A percentile compares a stretch with the other conserved stretches of the same genome.
phyloP scores from a whole-genome alignment of 2,113 vertebrate species.

The Cariama cristata region DNA sequence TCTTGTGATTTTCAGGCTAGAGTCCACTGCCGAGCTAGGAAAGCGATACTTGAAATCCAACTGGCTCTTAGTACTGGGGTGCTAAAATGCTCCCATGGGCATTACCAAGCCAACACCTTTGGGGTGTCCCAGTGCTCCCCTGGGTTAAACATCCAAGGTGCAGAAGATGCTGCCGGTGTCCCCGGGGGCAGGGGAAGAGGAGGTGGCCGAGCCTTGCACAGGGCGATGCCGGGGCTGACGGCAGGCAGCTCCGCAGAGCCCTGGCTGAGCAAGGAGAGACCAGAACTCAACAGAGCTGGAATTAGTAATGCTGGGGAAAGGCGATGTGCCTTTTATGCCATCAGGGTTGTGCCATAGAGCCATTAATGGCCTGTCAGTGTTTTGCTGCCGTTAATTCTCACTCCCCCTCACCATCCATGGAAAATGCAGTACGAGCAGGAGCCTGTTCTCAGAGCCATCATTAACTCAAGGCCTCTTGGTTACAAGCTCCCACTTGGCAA shows the following conservation, averaged over 20 bases:
- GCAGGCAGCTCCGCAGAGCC: neutral
- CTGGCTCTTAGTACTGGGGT: too few species aligned
- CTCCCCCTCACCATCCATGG: neutral
- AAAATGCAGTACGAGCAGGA: neutral
- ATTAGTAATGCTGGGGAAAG: neutral
- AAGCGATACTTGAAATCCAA: neutral
- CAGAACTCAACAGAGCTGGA: neutral
- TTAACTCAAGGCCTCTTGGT: neutral
- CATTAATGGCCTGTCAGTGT: neutral
- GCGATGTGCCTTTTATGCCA: rapidly evolving
- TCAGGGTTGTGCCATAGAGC: too few species aligned
- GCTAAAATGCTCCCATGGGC: neutral
- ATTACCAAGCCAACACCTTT: neutral
- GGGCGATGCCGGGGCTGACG: rapidly evolving
- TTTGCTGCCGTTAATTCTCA: neutral
- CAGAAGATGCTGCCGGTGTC: neutral
- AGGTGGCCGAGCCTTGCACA: rapidly evolving
- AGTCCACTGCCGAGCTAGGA: neutral
- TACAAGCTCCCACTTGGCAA: neutral
- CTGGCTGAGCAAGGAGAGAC: neutral
- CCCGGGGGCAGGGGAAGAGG: neutral
- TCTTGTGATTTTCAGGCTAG: neutral
- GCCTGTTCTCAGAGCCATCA: neutral
- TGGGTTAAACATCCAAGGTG: neutral
- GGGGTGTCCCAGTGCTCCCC: neutral